phyloP scores from a whole-genome alignment of 1,140 invertebrate species.

The Cotesia vestalis region DNA sequence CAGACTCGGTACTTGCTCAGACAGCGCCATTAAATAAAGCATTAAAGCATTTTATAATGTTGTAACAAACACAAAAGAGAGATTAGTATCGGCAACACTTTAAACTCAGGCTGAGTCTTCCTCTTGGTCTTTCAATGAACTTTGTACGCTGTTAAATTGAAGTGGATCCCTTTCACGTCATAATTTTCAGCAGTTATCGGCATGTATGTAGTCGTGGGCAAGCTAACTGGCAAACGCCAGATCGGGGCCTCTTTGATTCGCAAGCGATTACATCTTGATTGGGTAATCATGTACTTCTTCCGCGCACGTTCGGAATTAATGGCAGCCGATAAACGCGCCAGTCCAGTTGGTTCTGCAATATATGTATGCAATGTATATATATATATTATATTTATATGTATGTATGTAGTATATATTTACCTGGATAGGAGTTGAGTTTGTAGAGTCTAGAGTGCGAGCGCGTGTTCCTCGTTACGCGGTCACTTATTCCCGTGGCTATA shows the following conservation, averaged over 20 bases:
- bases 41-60: slow-evolving; percentile 2
- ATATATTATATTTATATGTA: background rate
- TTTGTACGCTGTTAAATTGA: slow-evolving; percentile 19
- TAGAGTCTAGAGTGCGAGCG: background rate
- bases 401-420: too few species aligned
- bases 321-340: slow-evolving; percentile 21
- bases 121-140: slow-evolving; percentile 10
- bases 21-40: background rate
- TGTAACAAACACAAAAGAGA: slow-evolving; percentile 9
- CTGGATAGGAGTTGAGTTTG: background rate
- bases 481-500: background rate
- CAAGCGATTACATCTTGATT: slow-evolving; percentile 30
- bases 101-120: background rate
- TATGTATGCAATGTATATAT: background rate
- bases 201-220: slow-evolving; percentile 1
- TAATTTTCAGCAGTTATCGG: slow-evolving; percentile 8
- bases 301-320: slow-evolving; percentile 23
- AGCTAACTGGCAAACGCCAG: too few species aligned
- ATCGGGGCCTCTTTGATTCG: slow-evolving; percentile 8
- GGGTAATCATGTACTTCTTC: slow-evolving; percentile 36
- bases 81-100: slow-evolving; percentile 13
- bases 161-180: slow-evolving; percentile 4
- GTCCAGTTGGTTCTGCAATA: background rate
- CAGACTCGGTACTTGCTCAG: too few species aligned
- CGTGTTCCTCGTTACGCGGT: slow-evolving; percentile 9